Evolutionary conservation across 1,140 invertebrate genomes (phyloP), one percentile per base, ranked within the genome.

Genomic region (Calliopsis andreniformis): DNA sequence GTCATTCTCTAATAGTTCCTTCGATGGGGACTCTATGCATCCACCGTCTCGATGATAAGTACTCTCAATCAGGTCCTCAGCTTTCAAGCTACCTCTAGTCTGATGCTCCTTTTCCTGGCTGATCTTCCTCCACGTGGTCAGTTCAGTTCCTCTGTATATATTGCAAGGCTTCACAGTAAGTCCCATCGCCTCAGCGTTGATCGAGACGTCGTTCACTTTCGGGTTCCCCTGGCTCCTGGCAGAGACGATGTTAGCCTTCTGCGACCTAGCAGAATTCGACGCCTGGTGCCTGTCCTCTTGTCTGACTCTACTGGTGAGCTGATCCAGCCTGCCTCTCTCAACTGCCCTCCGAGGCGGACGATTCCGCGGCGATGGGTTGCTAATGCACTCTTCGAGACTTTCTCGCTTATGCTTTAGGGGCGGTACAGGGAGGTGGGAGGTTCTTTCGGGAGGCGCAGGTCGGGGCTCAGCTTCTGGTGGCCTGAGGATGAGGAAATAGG

Each of bases 111-210:
- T 82, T 4, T 83, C 70, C 5, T 70, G 62, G 18, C 61, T 45
- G 20, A 90, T 89, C 71, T 88, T 86, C 49, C 89, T 91, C 91
- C 91, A 91, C 0, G 88, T 91, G 0, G 86, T 77, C 8, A 85
- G 83, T 18, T 78, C 69, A 18, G 59, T 58, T 1, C 73, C 58
- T 0, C 23, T 63, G 23, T 59, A 39, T 47, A 82, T 79, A 0
- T 20, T 81, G 30, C 82, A 85, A 3, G 87, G 82, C 25, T 87
- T 86, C 8, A 92, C 88, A 0, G 78, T 90, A 42, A 92, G 67
- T 14, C 85, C 90, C 14, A 79, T 32, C 1, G 83, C 80, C 1
- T 85, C 73, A 20, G 83, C 75, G 66, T 91, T 92, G 3, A 91
- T 82, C 4, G 80, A 64, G 1, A 84, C 45, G n/a, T 87, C 87